These are phyloP conservation scores for Lasioglossum leucozonium DNA, from an alignment of 2,888 invertebrate genomes.

Conservation along the genomic window DNA sequence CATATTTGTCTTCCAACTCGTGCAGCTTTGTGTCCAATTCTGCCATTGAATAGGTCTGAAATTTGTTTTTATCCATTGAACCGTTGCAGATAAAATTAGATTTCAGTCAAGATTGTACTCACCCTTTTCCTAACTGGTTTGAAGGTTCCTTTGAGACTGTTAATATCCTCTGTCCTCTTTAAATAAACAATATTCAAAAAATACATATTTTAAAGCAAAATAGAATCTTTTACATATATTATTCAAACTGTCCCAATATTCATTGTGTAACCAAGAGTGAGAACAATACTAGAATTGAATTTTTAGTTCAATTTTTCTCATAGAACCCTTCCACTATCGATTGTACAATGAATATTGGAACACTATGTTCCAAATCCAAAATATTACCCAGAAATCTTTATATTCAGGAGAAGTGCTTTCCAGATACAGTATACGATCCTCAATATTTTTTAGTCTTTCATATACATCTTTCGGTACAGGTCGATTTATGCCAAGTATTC, in stretches of 20 bases:
- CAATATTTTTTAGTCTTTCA: constrained; percentile 89
- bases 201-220: neutral
- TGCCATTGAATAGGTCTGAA: constrained; percentile 79
- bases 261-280: no score
- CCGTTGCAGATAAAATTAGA: neutral
- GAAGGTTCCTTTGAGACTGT: constrained; percentile 51
- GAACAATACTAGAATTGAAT: neutral
- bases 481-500: constrained; percentile 86
- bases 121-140: constrained; percentile 77
- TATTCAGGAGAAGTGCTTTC: constrained; percentile 94
- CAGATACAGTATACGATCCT: constrained; percentile 90
- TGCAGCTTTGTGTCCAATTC: constrained; percentile 78
- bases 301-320: neutral
- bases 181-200: constrained; percentile 22
- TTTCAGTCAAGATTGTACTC: constrained; percentile 43
- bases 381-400: constrained; percentile 88
- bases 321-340: neutral
- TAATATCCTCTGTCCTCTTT: constrained; percentile 63
- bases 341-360: neutral
- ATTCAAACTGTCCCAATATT: neutral
- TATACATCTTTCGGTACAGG: constrained; percentile 89
- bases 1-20: constrained; percentile 78
- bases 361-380: neutral
- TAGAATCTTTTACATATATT: constrained; percentile 15
- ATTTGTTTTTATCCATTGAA: constrained; percentile 54